A percentile compares a stretch with the other conserved stretches of the same genome.
Conservation (phyloP, 2,888 invertebrate genomes). For the Rhagium mordax region DNA sequence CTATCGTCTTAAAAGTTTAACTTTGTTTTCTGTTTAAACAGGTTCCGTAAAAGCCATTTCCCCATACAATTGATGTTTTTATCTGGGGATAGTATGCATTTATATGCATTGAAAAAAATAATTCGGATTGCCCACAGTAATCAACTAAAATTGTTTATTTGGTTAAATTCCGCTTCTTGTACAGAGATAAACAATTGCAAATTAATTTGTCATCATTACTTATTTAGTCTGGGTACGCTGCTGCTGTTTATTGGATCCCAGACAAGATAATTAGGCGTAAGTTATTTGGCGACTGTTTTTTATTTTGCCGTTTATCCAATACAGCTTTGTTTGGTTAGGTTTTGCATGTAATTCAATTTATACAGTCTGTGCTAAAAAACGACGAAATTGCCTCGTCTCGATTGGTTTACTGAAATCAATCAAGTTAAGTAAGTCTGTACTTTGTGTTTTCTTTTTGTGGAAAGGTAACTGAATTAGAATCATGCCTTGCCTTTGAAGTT, state of each 20-base stretch:
- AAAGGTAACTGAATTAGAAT: not conserved
- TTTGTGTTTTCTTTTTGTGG: not conserved
- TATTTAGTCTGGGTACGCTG: not conserved
- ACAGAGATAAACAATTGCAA: not conserved
- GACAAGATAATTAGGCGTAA: slow-evolving; percentile 6
- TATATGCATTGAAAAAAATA: too few relatives aligned
- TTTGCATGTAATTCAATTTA: slow-evolving; percentile 14
- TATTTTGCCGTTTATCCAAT: not conserved
- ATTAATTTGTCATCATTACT: not conserved
- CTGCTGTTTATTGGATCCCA: not conserved
- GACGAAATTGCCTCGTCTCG: not conserved
- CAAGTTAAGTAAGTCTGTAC: not conserved
- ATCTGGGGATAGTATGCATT: too few relatives aligned
- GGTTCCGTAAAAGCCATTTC: too few relatives aligned
- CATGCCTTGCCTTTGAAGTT: not conserved
- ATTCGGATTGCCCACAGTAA: too few relatives aligned
- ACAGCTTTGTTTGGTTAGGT: slow-evolving; percentile 3
- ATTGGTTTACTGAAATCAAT: not conserved
- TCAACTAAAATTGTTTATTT: too few relatives aligned
- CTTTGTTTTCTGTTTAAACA: too few relatives aligned
- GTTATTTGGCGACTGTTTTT: not conserved
- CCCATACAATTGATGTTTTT: too few relatives aligned
- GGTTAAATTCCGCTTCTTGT: too few relatives aligned
- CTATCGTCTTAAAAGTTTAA: too few relatives aligned
- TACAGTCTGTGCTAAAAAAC: not conserved